phyloP scores from a whole-genome alignment of 2,113 vertebrate genomes.

The Tonatia bakeri region DNA sequence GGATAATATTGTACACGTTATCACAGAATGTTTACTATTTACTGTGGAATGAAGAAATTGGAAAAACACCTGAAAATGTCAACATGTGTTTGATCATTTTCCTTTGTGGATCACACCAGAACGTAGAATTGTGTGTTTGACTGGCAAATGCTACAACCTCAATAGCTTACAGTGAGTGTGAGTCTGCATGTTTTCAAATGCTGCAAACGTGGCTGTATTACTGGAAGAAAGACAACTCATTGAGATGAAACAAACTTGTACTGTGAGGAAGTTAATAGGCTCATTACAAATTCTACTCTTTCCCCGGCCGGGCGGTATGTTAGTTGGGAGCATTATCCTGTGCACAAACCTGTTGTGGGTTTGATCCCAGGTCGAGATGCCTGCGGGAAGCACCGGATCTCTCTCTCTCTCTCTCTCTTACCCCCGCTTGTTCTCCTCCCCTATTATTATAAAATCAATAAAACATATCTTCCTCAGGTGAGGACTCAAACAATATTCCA shows the following conservation, averaged over 20 bases:
- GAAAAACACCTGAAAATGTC: not conserved
- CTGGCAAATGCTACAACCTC: not conserved
- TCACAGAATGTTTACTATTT: not conserved
- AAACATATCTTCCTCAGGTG: too few relatives aligned
- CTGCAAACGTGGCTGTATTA: not conserved
- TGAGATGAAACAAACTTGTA: not conserved
- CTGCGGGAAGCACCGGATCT: fast-evolving
- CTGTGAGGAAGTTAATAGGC: not conserved
- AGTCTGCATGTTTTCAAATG: not conserved
- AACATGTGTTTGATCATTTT: not conserved
- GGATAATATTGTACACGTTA: not conserved
- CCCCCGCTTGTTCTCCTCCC: too few relatives aligned
- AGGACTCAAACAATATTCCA: too few relatives aligned
- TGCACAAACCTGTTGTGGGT: too few relatives aligned
- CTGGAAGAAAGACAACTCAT: not conserved
- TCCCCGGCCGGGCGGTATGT: too few relatives aligned
- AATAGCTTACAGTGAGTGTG: not conserved
- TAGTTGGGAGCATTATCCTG: too few relatives aligned
- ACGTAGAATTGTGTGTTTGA: not conserved
- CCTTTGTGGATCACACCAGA: not conserved
- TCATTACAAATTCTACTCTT: not conserved
- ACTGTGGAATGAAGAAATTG: not conserved
- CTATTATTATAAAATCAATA: too few relatives aligned
- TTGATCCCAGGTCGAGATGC: too few relatives aligned
- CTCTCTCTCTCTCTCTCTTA: too few relatives aligned